These are phyloP conservation scores for Cepphus grylle DNA, from an alignment of 2,113 vertebrate species.

Conservation along the genomic window DNA sequence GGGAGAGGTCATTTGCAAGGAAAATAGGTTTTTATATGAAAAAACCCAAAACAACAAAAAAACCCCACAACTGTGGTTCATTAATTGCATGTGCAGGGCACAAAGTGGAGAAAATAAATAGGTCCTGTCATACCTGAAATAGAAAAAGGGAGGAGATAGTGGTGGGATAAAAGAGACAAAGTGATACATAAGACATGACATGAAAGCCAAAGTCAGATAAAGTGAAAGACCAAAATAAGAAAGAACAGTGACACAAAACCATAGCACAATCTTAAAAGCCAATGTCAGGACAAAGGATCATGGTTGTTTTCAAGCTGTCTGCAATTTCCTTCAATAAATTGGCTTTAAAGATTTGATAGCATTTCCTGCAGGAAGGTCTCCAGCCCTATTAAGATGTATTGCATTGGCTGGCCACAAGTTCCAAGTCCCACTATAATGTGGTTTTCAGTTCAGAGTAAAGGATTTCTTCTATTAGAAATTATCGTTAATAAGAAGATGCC, in stretches of 20 bases:
- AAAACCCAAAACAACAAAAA: not conserved
- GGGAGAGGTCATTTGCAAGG: not conserved
- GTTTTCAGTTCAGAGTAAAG: not conserved
- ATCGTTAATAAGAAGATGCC: not conserved
- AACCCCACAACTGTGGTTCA: fast-evolving
- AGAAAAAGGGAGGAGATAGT: not conserved
- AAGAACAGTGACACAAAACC: not conserved
- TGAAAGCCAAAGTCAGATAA: conserved; percentile 4
- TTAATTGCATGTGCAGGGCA: not conserved
- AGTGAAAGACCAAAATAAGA: not conserved
- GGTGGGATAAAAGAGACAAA: not conserved
- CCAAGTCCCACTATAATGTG: not conserved
- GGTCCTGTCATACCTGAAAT: not conserved
- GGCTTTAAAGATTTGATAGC: conserved; percentile 1
- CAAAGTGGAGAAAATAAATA: not conserved
- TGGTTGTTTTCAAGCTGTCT: conserved; percentile 39
- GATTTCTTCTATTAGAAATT: not conserved
- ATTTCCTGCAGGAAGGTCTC: not conserved
- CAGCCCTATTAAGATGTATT: not conserved
- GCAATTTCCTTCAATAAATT: conserved; percentile 28
- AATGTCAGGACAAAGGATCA: conserved; percentile 22
- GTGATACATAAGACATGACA: not conserved
- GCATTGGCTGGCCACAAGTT: not conserved
- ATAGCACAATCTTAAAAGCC: not conserved
- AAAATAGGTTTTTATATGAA: not conserved